A percentile compares a stretch with the other conserved stretches of the same genome.
Conservation (phyloP, 2,888 invertebrate genomes). For the Ceraclea dissimilis region DNA sequence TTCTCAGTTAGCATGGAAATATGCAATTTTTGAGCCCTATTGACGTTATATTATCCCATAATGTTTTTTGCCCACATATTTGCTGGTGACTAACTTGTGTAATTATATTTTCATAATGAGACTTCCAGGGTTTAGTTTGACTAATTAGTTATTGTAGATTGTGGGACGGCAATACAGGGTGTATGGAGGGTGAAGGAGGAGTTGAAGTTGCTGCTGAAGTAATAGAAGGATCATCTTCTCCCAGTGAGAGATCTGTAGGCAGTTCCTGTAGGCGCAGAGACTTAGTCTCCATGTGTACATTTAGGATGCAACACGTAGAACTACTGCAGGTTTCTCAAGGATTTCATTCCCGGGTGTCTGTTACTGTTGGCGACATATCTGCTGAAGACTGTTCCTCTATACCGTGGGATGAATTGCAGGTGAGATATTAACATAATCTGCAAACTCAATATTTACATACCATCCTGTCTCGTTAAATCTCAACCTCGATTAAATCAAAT, state of each 20-base stretch:
- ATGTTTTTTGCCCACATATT: too few relatives aligned
- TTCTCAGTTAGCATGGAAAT: too few relatives aligned
- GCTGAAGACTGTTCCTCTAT: conserved; percentile 82
- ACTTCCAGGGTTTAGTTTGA: too few relatives aligned
- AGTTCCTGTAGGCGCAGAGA: conserved; percentile 74
- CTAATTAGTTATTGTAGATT: conserved; percentile 16
- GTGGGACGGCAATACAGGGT: conserved; percentile 25
- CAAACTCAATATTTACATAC: too few relatives aligned
- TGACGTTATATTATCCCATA: too few relatives aligned
- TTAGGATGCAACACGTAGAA: conserved; percentile 66
- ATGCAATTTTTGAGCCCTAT: too few relatives aligned
- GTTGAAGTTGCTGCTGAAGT: conserved; percentile 83
- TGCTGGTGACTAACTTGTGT: too few relatives aligned
- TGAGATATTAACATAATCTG: conserved; percentile 40
- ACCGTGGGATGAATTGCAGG: conserved; percentile 93
- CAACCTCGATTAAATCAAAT: too few relatives aligned
- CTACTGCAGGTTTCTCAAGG: conserved; percentile 64
- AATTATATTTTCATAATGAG: too few relatives aligned
- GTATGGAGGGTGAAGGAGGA: conserved; percentile 37
- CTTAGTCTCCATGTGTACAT: conserved; percentile 48
- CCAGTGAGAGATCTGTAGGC: conserved; percentile 75
- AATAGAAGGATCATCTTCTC: conserved; percentile 68
- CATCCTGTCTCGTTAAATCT: too few relatives aligned
- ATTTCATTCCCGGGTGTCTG: conserved; percentile 45
- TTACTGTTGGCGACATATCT: conserved; percentile 51